Evolutionary conservation across 2,797 vertebrate genomes (phyloP).

Genomic region (Trichosurus vulpecula): DNA sequence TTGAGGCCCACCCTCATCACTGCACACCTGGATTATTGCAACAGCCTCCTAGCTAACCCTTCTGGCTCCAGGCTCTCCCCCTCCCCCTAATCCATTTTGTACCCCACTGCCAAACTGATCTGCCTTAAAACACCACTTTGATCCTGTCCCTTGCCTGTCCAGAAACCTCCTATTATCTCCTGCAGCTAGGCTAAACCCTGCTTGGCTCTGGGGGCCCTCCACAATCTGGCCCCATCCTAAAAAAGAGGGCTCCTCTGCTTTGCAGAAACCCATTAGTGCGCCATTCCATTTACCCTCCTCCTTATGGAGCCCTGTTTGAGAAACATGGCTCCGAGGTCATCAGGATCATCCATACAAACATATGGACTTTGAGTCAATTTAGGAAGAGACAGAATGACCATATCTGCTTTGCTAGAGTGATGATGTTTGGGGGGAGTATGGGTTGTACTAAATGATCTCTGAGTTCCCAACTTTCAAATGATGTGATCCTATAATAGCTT

Average conservation of each 20-base stretch:
- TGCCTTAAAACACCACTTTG: background rate
- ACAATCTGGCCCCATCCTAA: background rate
- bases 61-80: background rate
- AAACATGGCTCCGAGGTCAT: background rate
- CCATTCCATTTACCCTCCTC: background rate
- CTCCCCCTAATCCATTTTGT: slow-evolving; percentile 31
- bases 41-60: slow-evolving; percentile 31
- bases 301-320: background rate
- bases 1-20: slow-evolving; percentile 18
- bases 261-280: background rate
- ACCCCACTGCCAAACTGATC: slow-evolving; percentile 3
- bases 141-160: background rate
- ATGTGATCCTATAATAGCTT: background rate
- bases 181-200: background rate
- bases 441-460: background rate
- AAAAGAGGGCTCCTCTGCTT: background rate
- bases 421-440: background rate
- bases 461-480: background rate
- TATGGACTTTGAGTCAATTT: background rate
- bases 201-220: background rate
- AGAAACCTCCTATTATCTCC: background rate
- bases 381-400: background rate
- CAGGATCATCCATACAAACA: background rate
- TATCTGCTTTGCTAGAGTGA: background rate
- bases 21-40: background rate